A percentile compares a stretch with the other conserved stretches of the same genome.
Evolutionary conservation across 2,888 invertebrate species (phyloP).

Genomic region (Dasysyrphus tricinctus): DNA sequence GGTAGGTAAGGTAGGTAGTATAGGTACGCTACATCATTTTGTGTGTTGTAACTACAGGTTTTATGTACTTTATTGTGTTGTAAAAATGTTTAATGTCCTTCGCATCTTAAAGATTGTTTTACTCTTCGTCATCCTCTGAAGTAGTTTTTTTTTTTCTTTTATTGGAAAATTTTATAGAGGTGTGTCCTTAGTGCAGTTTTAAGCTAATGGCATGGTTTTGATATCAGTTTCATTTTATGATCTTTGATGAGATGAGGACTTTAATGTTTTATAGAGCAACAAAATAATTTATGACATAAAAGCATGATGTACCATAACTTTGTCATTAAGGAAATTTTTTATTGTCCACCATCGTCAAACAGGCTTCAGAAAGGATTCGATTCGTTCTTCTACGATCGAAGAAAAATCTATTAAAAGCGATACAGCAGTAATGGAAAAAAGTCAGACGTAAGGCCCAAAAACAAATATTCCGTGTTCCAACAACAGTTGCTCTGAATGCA

Average conservation of each 20-base stretch:
- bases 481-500: too few species aligned
- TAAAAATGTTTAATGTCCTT: slow-evolving; percentile 30
- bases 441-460: too few species aligned
- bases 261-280: not conserved
- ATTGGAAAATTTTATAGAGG: slow-evolving; percentile 1
- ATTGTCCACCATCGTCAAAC: not conserved
- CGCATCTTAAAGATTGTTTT: not conserved
- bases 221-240: slow-evolving; percentile 9
- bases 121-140: not conserved
- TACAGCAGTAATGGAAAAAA: too few species aligned
- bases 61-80: slow-evolving; percentile 10
- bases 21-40: not conserved
- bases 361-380: not conserved
- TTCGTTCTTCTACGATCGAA: too few species aligned
- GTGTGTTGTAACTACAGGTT: not conserved
- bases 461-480: too few species aligned
- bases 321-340: not conserved
- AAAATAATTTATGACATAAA: slow-evolving; percentile 6
- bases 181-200: slow-evolving; percentile 16
- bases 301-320: not conserved
- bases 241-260: not conserved
- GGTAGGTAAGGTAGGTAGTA: not conserved
- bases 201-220: slow-evolving; percentile 15
- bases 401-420: too few species aligned
- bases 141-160: not conserved